These are phyloP conservation scores for Aphidius colemani DNA, from an alignment of 2,888 invertebrate genomes.

Conservation along the genomic window DNA sequence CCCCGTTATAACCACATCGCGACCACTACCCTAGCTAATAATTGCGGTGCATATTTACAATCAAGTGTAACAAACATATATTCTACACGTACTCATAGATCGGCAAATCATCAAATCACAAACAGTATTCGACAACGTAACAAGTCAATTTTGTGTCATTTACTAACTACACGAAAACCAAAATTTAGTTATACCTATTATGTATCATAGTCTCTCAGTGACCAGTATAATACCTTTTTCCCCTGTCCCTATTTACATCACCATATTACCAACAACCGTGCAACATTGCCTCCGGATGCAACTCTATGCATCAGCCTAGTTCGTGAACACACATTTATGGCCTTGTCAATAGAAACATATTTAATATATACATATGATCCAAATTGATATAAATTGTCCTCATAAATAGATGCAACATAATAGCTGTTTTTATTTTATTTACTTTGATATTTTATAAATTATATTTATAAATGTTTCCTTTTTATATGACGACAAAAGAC, in stretches of 20 bases:
- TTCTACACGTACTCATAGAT: constrained; percentile 52
- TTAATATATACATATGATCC: too few species aligned
- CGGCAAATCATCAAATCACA: constrained; percentile 55
- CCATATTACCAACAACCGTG: not conserved
- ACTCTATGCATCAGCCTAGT: too few species aligned
- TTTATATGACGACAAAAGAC: too few species aligned
- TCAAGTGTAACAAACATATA: constrained; percentile 34
- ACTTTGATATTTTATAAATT: too few species aligned
- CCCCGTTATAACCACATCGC: too few species aligned
- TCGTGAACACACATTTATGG: too few species aligned
- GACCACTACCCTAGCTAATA: too few species aligned
- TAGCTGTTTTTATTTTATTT: not conserved
- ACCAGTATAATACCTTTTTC: constrained; percentile 9
- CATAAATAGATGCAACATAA: not conserved
- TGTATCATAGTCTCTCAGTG: constrained; percentile 15
- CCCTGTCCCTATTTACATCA: constrained; percentile 25
- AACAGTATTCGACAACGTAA: constrained; percentile 56
- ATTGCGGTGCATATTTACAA: not conserved
- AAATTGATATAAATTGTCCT: too few species aligned
- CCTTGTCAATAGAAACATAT: too few species aligned
- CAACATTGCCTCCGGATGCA: constrained; percentile 9
- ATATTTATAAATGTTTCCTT: too few species aligned
- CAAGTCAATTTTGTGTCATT: constrained; percentile 52
- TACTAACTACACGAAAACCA: constrained; percentile 13
- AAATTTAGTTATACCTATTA: too few species aligned